phyloP scores from a whole-genome alignment of 2,797 vertebrate species.

The Carapus acus region DNA sequence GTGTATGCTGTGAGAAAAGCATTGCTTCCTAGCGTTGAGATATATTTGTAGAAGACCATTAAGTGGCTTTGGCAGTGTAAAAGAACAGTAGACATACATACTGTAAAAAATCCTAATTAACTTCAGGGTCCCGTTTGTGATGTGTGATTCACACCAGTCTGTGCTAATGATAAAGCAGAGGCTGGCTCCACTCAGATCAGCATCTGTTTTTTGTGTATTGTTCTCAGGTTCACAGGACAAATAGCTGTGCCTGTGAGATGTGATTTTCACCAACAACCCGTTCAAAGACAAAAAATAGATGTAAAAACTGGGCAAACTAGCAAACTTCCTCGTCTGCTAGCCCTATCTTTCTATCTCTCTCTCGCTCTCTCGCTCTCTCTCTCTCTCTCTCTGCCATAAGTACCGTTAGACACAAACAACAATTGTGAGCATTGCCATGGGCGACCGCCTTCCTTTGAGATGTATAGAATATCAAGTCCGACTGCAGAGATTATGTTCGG shows the following conservation, averaged over 20 bases:
- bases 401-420: no score
- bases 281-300: constrained; percentile 15
- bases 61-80: neutral
- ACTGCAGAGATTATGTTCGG: no score
- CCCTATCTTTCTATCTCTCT: constrained; percentile 22
- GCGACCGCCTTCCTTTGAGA: no score
- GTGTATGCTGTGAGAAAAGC: neutral
- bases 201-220: constrained; percentile 11
- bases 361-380: no score
- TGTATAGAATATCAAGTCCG: no score
- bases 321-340: neutral
- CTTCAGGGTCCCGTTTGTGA: neutral
- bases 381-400: no score
- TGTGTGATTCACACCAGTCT: neutral
- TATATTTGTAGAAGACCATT: neutral
- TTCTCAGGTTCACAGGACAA: constrained; percentile 1
- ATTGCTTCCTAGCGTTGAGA: neutral
- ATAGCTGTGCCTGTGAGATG: constrained; percentile 12
- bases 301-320: no score
- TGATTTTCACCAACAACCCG: constrained; percentile 1
- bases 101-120: constrained; percentile 15
- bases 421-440: no score
- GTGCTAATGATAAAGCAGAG: constrained; percentile 12
- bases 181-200: constrained; percentile 4
- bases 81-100: neutral